These are phyloP conservation scores for Darevskia mixta DNA, from an alignment of 2,797 vertebrate species.

Conservation along the genomic window DNA sequence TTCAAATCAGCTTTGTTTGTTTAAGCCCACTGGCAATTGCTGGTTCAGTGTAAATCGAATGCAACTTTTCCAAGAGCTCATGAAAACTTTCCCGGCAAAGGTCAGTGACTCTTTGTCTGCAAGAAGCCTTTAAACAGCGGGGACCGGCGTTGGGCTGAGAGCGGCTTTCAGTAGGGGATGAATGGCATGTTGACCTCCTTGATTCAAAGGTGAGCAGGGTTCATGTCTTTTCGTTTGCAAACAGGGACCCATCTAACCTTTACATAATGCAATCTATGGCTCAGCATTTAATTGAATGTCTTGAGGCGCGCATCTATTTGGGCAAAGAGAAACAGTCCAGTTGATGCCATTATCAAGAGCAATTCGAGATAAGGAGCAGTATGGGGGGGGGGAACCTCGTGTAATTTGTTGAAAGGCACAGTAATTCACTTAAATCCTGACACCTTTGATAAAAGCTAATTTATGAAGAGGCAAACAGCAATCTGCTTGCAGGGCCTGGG, in stretches of 20 bases:
- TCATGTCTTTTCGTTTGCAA: constrained; percentile 32
- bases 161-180: not conserved
- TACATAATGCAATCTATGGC: constrained; percentile 36
- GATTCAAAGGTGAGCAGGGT: constrained; percentile 17
- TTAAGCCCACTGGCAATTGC: constrained; percentile 3
- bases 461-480: constrained; percentile 35
- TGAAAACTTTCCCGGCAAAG: constrained; percentile 37
- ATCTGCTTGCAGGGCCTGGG: constrained; percentile 19
- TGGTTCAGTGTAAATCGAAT: constrained; percentile 16
- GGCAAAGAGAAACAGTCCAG: constrained; percentile 17
- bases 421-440: constrained; percentile 45
- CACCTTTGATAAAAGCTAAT: constrained; percentile 39
- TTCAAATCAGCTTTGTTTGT: constrained; percentile 18
- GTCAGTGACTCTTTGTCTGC: constrained; percentile 29
- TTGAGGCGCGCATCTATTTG: constrained; percentile 19
- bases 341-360: constrained; percentile 27
- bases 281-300: constrained; percentile 46
- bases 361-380: constrained; percentile 29
- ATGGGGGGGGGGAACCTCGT: not conserved
- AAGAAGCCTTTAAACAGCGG: constrained; percentile 9
- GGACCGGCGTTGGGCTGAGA: constrained; percentile 3
- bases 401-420: constrained; percentile 31
- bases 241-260: constrained; percentile 31
- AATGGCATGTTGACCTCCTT: constrained; percentile 15
- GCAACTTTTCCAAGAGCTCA: constrained; percentile 26